Evolutionary conservation across 2,113 vertebrate species (phyloP), one percentile per base, ranked within the genome.

Genomic region (Ageneiosus marmoratus): DNA sequence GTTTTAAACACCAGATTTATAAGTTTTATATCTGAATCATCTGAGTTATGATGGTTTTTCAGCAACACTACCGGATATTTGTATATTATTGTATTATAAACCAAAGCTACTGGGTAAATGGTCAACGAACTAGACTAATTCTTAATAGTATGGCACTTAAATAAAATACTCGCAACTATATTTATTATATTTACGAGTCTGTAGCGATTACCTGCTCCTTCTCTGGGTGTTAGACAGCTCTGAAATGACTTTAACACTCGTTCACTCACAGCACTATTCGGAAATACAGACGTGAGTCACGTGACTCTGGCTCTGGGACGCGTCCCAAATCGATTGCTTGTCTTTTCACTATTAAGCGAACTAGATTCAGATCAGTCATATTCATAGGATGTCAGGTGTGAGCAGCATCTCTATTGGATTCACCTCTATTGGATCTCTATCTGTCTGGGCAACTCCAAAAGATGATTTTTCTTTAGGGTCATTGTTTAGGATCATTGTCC

Each of bases 281-380:
- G 13, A 18, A 78, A 46, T 4, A 24, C 77, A 29, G 6, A 1
- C 24, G 16, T 0, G 7, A 22, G 53, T 78, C 82, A 86, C 85
- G 55, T 86, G 82, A 84, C 48, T 16, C 4, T 1, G 11, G 7
- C 10, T 41, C 10, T 12, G 46, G 63, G 78, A 18, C 5, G 44
- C 50, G 69, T 80, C 46, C n/a, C 18, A 79, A 79, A 67, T 62
- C 77, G 60, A 77, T 27, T 60, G 67, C 1, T 10, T 15, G 24
- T 46, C 29, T n/a, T 15, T n/a, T 13, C 24, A 48, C 24, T 27
- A 16, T 24, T 73, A 27, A 27, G 48, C 18, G 1, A 44, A 41
- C 65, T 12, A 20, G 20, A 44, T 69, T 44, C 0, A n/a, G n/a
- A n/a, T n/a, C n/a, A n/a, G n/a, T n/a, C n/a, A n/a, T n/a, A n/a